phyloP scores from a whole-genome alignment of 2,888 invertebrate genomes.

The Sycophila texana region DNA sequence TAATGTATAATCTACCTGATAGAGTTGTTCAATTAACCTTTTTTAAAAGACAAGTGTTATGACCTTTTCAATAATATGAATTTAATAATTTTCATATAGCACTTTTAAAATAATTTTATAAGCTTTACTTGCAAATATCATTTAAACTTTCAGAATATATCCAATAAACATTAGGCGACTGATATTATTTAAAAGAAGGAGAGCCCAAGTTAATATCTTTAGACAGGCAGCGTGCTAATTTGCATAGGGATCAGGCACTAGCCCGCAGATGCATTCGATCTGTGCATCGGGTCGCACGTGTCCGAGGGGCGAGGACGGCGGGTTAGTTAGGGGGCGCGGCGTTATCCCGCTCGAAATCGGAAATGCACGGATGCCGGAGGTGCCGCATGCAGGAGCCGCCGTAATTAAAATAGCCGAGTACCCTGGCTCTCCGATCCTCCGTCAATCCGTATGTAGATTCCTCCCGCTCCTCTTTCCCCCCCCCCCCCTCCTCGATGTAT shows the following conservation, averaged over 20 bases:
- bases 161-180: no score
- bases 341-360: conserved; percentile 22
- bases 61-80: no score
- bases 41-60: no score
- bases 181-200: no score
- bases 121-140: no score
- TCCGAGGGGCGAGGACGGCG: conserved; percentile 7
- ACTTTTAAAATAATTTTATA: no score
- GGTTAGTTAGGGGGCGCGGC: not conserved
- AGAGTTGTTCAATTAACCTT: no score
- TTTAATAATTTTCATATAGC: no score
- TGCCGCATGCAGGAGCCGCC: not conserved
- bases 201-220: no score
- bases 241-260: not conserved
- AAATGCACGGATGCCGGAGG: conserved; percentile 10
- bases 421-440: not conserved
- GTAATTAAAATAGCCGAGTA: conserved; percentile 18
- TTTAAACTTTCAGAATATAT: no score
- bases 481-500: not conserved
- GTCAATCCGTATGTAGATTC: conserved; percentile 6
- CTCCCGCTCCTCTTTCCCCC: not conserved
- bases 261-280: conserved; percentile 28
- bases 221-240: conserved; percentile 22
- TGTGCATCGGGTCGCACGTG: conserved; percentile 12
- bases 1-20: no score